Conservation (phyloP, 2,888 invertebrate species). For the Lathronympha strigana region DNA sequence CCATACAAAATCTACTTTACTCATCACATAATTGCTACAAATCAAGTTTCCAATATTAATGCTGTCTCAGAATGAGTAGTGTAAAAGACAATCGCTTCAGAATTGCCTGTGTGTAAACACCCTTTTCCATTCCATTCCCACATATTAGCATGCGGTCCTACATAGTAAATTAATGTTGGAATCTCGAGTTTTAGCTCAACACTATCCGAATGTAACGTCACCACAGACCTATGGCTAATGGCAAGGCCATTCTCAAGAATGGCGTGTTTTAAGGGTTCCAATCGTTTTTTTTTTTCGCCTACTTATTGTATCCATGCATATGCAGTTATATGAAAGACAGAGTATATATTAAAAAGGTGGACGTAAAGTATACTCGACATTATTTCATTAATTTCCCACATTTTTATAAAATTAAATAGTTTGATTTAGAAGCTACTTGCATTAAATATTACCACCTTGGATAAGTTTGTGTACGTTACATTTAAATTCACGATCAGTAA, state of each 20-base stretch:
- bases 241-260: neutral
- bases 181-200: constrained; percentile 5
- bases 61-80: neutral
- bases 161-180: constrained; percentile 1
- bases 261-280: neutral
- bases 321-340: neutral
- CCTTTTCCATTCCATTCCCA: too few relatives aligned
- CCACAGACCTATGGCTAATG: constrained; percentile 5
- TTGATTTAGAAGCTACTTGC: neutral
- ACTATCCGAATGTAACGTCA: constrained; percentile 17
- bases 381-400: neutral
- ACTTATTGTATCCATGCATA: neutral
- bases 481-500: neutral
- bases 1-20: constrained; percentile 32
- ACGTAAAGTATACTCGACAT: neutral
- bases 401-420: neutral
- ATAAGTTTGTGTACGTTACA: constrained; percentile 21
- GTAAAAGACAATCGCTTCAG: too few relatives aligned
- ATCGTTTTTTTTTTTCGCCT: neutral
- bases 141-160: neutral
- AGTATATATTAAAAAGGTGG: neutral
- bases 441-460: constrained; percentile 7
- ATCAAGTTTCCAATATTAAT: constrained; percentile 18
- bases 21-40: constrained; percentile 29
- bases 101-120: too few relatives aligned